Evolutionary conservation across 2,888 invertebrate species (phyloP).

Genomic region (Geotrupes spiniger): DNA sequence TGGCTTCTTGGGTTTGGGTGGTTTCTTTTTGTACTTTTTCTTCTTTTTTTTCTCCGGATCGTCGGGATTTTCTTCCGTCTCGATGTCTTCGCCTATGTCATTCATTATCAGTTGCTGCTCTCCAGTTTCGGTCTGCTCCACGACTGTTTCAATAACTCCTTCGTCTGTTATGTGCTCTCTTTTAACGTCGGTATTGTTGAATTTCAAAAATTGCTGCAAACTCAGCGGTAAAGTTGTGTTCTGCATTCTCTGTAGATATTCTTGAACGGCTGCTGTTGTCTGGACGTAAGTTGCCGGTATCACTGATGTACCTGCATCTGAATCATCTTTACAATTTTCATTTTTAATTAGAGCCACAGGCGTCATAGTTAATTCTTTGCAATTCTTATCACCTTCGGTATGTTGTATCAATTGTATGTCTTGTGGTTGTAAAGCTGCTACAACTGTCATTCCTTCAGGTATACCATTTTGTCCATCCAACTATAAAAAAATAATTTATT

Average conservation of each 20-base stretch:
- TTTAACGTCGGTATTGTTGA: conserved; percentile 60
- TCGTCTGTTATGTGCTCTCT: conserved; percentile 54
- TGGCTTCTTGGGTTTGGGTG: conserved; percentile 73
- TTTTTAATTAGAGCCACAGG: conserved; percentile 55
- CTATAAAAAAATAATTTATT: conserved; percentile 24
- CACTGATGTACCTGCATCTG: conserved; percentile 40
- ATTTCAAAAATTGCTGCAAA: conserved; percentile 63
- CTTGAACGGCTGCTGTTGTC: conserved; percentile 53
- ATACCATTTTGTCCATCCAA: conserved; percentile 53
- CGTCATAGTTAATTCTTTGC: conserved; percentile 47
- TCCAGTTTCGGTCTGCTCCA: conserved; percentile 44
- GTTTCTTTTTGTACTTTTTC: conserved; percentile 79
- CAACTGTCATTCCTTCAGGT: conserved; percentile 64
- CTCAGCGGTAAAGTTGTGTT: conserved; percentile 54
- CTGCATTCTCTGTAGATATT: conserved; percentile 52
- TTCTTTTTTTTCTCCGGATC: conserved; percentile 56
- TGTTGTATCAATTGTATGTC: conserved; percentile 62
- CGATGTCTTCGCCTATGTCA: conserved; percentile 45
- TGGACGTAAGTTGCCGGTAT: conserved; percentile 57
- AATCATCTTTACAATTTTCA: conserved; percentile 37
- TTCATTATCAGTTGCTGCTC: conserved; percentile 42
- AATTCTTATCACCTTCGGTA: conserved; percentile 34
- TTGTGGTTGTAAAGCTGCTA: conserved; percentile 66
- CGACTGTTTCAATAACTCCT: conserved; percentile 52
- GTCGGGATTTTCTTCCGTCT: conserved; percentile 43